Evolutionary conservation across 2,113 vertebrate species (phyloP), one percentile per base, ranked within the genome.

Genomic region (Orthonyx spaldingii): DNA sequence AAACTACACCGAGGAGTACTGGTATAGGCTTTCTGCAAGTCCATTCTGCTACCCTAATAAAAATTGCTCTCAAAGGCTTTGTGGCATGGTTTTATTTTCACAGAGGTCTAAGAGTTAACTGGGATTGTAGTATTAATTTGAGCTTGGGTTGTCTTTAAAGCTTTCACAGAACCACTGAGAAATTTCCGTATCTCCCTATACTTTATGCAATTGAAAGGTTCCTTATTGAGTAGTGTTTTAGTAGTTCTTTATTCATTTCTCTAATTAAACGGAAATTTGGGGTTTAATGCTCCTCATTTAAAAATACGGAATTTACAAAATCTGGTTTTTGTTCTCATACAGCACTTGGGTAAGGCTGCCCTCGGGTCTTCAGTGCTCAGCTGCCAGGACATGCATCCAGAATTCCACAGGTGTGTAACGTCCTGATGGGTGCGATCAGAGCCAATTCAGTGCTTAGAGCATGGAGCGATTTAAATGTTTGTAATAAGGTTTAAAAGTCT

Each of bases 1-100:
- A 88, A 95, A 90, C 87, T 66, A 91, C 92, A 80, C 93, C 93
- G 84, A 74, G 79, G 61, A 70, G 93, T 90, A 70, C 56, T 97
- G 97, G 95, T 97, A 81, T 80, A 97, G 97, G 96, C 98, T 97
- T 97, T 96, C 97, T 96, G 97, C 97, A 60, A 96, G 94, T 97
- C 96, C 96, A 71, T 97, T 97, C 97, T 97, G 97, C 97, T 98
- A 93, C 94, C 98, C 95, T 96, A 95, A 98, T 98, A 98, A 98
- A 98, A 98, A 96, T 95, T 93, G 97, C 97, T 98, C 96, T 98
- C 96, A 91, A 85, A 97, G 85, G 93, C 56, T 84, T 96, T 92
- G 93, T 96, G 64, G 84, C 89, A 93, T 97, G 87, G 88, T 93
- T 96, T 97, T 97, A 83, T 97, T 97, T 96, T 79, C 79, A 82